phyloP scores from a whole-genome alignment of 2,113 vertebrate species.

The Bombycilla garrulus region DNA sequence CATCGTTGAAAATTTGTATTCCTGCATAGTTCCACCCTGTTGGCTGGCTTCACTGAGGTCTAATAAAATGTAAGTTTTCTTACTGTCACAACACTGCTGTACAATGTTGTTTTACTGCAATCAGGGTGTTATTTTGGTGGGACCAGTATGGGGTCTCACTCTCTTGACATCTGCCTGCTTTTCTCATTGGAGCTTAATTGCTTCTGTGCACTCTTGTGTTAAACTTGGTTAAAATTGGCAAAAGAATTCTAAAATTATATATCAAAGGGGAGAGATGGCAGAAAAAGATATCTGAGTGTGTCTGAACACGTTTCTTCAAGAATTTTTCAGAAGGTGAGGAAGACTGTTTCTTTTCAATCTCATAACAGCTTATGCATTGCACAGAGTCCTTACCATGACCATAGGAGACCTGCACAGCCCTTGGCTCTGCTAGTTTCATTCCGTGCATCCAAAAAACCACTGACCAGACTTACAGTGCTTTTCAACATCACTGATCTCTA shows the following conservation, averaged over 20 bases:
- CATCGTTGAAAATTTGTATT: neutral
- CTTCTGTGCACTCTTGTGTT: neutral
- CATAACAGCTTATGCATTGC: neutral
- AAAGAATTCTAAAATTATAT: neutral
- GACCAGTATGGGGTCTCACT: neutral
- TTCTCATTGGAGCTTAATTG: neutral
- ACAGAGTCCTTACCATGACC: neutral
- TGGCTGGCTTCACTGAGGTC: neutral
- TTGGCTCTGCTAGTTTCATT: neutral
- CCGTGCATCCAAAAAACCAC: neutral
- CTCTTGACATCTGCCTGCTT: neutral
- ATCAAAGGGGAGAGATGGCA: neutral
- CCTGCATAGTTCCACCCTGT: neutral
- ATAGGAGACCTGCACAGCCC: neutral
- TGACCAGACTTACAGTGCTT: neutral
- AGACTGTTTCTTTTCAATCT: rapidly evolving
- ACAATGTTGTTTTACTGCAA: neutral
- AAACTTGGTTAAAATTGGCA: neutral
- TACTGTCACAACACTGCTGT: neutral
- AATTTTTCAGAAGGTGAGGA: neutral
- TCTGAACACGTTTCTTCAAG: neutral
- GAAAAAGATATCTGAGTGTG: neutral
- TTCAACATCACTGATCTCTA: neutral
- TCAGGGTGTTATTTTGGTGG: neutral
- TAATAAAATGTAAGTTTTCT: neutral